phyloP scores from a whole-genome alignment of 2,797 vertebrate genomes.

The Prionace glauca region DNA sequence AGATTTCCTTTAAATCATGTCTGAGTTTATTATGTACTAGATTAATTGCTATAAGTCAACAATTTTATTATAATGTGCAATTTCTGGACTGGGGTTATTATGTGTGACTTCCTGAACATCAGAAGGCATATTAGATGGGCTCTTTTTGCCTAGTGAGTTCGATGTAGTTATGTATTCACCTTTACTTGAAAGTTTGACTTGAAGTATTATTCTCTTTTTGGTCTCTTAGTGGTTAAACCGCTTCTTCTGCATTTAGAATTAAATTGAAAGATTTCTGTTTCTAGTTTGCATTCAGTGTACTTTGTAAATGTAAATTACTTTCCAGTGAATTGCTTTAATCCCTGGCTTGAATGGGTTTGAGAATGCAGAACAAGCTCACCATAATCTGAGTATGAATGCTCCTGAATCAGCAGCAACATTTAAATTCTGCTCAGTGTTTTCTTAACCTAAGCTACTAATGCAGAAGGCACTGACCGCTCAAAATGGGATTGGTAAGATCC shows the following conservation, averaged over 20 bases:
- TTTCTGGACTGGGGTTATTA: too few species aligned
- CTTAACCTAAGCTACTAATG: background rate
- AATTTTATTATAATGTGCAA: background rate
- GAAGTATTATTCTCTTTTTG: background rate
- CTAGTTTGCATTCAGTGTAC: background rate
- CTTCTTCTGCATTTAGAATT: background rate
- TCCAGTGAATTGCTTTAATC: background rate
- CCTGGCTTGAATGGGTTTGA: background rate
- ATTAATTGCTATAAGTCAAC: background rate
- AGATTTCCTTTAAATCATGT: background rate
- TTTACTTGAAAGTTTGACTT: background rate
- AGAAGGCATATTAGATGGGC: background rate
- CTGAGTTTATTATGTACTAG: background rate
- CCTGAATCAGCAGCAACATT: background rate
- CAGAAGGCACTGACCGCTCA: background rate
- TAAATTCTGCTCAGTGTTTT: background rate
- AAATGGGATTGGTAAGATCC: background rate
- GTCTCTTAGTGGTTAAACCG: background rate
- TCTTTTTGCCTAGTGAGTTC: background rate
- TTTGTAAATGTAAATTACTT: background rate
- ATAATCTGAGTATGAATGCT: background rate
- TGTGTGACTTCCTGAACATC: too few species aligned
- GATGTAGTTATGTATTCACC: background rate
- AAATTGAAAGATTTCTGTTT: too few species aligned
- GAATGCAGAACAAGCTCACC: background rate